These are phyloP conservation scores for Drosophila insularis DNA, from an alignment of 1,140 invertebrate genomes.

Conservation along the genomic window DNA sequence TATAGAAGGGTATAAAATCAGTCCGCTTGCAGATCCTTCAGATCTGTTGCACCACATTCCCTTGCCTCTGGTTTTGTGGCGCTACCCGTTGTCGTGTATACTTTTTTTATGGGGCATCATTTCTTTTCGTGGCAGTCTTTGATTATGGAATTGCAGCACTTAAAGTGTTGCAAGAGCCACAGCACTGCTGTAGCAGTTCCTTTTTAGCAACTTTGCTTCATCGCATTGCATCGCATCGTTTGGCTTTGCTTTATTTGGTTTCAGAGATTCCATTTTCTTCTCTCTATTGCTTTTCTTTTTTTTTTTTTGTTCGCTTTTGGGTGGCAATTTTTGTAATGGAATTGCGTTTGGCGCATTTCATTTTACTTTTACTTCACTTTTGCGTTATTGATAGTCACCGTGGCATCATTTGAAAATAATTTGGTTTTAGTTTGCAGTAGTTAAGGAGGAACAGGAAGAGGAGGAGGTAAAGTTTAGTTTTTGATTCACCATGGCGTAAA, in stretches of 20 bases:
- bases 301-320: conserved; percentile 36
- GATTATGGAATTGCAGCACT: conserved; percentile 77
- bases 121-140: conserved; percentile 60
- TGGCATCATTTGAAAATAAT: conserved; percentile 63
- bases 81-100: neutral
- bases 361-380: conserved; percentile 7
- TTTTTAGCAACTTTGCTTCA: conserved; percentile 20
- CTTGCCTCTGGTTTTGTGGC: neutral
- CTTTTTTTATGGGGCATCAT: conserved; percentile 51
- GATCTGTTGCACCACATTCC: neutral
- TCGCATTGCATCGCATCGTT: conserved; percentile 6
- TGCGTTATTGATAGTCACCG: conserved; percentile 50
- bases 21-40: neutral
- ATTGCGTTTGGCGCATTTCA: conserved; percentile 38
- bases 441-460: no score
- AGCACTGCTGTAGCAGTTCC: conserved; percentile 6
- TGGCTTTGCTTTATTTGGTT: conserved; percentile 1
- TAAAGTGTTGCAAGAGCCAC: conserved; percentile 63
- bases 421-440: conserved; percentile 34
- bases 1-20: neutral
- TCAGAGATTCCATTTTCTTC: conserved; percentile 8
- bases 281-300: neutral
- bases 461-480: neutral
- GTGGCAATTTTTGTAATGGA: conserved; percentile 77
- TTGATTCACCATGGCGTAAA: conserved; percentile 3